phyloP scores from a whole-genome alignment of 2,113 vertebrate genomes.

The Percopsis transmontana region DNA sequence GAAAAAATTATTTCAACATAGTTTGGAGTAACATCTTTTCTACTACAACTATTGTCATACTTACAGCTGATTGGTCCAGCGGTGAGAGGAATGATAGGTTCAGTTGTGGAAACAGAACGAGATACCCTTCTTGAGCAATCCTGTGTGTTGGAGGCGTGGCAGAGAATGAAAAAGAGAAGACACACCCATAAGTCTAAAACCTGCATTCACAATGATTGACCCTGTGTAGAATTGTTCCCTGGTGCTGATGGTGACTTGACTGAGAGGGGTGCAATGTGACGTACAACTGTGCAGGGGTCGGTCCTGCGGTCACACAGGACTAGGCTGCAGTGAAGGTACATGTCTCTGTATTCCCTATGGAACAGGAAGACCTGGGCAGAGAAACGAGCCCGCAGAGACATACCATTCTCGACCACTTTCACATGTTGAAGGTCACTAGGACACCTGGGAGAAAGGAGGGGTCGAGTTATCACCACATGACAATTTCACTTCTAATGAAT shows the following conservation, averaged over 20 bases:
- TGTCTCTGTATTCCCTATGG: conserved; percentile 13
- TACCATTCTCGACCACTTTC: conserved; percentile 49
- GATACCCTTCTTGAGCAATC: conserved; percentile 25
- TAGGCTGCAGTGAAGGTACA: conserved; percentile 58
- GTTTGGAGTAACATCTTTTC: not conserved
- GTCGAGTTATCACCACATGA: not conserved
- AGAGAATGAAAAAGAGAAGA: not conserved
- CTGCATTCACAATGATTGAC: not conserved
- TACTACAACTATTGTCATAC: conserved; percentile 1
- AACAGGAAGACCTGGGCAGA: conserved; percentile 45
- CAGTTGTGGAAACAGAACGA: conserved; percentile 43
- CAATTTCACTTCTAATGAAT: no score
- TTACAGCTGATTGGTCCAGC: conserved; percentile 62
- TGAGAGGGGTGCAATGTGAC: conserved; percentile 6
- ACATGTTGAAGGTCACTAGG: conserved; percentile 45
- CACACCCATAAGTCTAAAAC: not conserved
- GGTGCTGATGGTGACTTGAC: not conserved
- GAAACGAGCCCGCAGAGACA: conserved; percentile 56
- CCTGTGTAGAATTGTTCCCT: not conserved
- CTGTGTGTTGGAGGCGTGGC: conserved; percentile 14
- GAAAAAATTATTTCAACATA: not conserved
- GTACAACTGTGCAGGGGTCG: conserved; percentile 42
- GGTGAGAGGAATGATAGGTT: conserved; percentile 13
- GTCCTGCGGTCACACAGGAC: conserved; percentile 37
- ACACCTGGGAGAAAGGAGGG: conserved; percentile 52